A percentile compares a stretch with the other conserved stretches of the same genome.
phyloP scores from a whole-genome alignment of 2,113 vertebrate species.

The Lichenostomus cassidix region DNA sequence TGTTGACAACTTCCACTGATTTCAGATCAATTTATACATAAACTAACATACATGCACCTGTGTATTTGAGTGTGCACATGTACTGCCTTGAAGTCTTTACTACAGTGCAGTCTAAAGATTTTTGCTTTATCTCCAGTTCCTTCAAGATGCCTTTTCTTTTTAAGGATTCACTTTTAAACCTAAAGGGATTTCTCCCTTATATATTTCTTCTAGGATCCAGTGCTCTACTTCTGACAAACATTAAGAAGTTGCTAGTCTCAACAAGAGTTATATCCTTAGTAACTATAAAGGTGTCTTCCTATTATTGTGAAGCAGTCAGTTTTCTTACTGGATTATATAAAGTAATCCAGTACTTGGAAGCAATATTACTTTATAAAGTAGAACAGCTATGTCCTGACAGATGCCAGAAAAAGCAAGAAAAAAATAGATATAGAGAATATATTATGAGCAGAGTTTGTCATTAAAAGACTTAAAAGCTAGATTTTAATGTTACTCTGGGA shows the following conservation, averaged over 20 bases:
- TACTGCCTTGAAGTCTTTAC: neutral
- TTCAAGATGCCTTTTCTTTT: neutral
- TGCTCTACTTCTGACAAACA: neutral
- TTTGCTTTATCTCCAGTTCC: neutral
- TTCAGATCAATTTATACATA: neutral
- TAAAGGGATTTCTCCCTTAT: neutral
- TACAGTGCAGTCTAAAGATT: neutral
- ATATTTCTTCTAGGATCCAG: neutral
- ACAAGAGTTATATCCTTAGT: neutral
- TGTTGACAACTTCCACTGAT: neutral
- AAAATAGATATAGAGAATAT: neutral
- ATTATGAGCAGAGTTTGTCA: neutral
- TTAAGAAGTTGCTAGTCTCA: neutral
- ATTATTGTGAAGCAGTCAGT: neutral
- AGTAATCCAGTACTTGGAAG: neutral
- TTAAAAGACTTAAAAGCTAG: neutral
- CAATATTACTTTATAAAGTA: neutral
- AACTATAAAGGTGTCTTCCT: neutral
- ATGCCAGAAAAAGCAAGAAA: neutral
- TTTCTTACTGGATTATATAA: neutral
- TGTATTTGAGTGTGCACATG: rapidly evolving
- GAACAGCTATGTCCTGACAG: neutral
- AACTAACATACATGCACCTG: neutral
- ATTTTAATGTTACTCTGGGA: neutral
- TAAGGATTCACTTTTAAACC: neutral